A percentile compares a stretch with the other conserved stretches of the same genome.
These are phyloP conservation scores for Tachina grossa DNA, from an alignment of 2,888 invertebrate genomes.

Conservation along the genomic window DNA sequence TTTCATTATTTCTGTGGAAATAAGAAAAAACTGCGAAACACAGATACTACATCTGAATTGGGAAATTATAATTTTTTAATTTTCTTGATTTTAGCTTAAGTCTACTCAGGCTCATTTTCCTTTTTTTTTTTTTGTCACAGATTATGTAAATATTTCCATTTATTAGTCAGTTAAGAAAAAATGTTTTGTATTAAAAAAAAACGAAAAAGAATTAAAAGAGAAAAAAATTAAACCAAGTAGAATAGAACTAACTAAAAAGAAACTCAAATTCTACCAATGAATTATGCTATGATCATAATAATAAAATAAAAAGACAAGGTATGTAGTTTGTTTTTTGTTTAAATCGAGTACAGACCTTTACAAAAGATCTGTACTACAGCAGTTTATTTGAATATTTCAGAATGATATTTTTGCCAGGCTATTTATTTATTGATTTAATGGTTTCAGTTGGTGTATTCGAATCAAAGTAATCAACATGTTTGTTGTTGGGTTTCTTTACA, in stretches of 20 bases:
- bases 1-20: too few species aligned
- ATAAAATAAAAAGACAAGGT: slow-evolving; percentile 65
- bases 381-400: slow-evolving; percentile 67
- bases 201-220: background rate
- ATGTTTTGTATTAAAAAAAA: too few species aligned
- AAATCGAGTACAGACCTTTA: slow-evolving; percentile 69
- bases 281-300: background rate
- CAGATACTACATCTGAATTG: too few species aligned
- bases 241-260: background rate
- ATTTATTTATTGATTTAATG: slow-evolving; percentile 10
- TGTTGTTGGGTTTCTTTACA: background rate
- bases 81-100: too few species aligned
- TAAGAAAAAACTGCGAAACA: too few species aligned
- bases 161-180: too few species aligned
- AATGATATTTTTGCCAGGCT: slow-evolving; percentile 55
- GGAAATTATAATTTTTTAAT: too few species aligned
- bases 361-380: slow-evolving; percentile 69
- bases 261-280: background rate
- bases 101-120: too few species aligned
- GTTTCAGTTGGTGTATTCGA: slow-evolving; percentile 43
- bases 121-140: too few species aligned
- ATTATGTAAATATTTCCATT: too few species aligned
- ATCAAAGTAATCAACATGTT: slow-evolving; percentile 43
- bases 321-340: slow-evolving; percentile 63
- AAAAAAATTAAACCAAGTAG: background rate